Percentiles rank a stretch among this genome's conserved stretches.
phyloP scores from a whole-genome alignment of 35 echinoderm and acorn worm species.

The Apostichopus parvimensis region DNA sequence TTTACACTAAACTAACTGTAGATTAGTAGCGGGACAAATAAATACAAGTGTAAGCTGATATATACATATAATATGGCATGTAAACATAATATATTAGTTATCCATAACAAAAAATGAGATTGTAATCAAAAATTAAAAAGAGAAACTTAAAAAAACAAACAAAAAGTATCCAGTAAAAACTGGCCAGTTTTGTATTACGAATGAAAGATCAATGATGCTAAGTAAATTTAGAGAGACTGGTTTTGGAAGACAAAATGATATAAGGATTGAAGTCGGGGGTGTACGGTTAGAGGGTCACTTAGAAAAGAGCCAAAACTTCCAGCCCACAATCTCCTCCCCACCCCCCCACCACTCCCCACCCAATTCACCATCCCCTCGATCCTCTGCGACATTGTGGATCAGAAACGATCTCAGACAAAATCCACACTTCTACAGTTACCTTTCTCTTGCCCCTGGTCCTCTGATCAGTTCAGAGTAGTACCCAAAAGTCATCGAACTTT shows the following conservation, averaged over 20 bases:
- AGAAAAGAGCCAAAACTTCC: not conserved
- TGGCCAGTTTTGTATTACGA: not conserved
- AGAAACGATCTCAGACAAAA: no score
- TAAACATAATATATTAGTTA: not conserved
- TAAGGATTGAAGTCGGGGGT: not conserved
- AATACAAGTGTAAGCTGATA: not conserved
- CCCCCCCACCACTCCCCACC: not conserved
- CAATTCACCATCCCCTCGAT: no score
- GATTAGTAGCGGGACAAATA: not conserved
- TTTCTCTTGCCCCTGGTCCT: no score
- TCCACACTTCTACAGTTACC: no score
- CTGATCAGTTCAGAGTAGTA: no score
- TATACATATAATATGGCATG: not conserved
- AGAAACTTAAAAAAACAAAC: not conserved
- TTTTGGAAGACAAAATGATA: slow-evolving; percentile 1
- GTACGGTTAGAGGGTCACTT: not conserved
- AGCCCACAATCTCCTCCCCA: not conserved
- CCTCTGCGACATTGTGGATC: no score
- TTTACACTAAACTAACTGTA: not conserved
- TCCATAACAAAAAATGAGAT: not conserved
- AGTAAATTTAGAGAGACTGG: not conserved
- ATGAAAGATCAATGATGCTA: not conserved
- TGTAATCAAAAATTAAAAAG: not conserved
- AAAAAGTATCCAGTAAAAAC: not conserved
- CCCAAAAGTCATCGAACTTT: no score